Evolutionary conservation across 2,888 invertebrate genomes (phyloP), one percentile per base, ranked within the genome.

Genomic region (Amphipyra tragopoginis): DNA sequence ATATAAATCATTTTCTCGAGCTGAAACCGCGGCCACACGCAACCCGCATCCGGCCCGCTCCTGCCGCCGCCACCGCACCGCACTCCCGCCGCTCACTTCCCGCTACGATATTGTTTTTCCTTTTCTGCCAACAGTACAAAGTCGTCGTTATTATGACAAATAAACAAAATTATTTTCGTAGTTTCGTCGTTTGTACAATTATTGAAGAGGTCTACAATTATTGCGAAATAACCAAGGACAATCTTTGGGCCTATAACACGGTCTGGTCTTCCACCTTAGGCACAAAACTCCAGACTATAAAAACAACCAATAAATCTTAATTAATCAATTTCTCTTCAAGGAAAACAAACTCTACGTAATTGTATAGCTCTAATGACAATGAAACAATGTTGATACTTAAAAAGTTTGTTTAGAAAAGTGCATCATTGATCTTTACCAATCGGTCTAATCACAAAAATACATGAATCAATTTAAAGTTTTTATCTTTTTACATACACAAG

Each of bases 1-100:
- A 93, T 93, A 93, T 93, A 93, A 93, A 94, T 93, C 93, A 94
- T 94, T 93, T 93, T 93, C 92, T 85, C 89, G 85, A 84, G 87
- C 85, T 85, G 83, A 86, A 82, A 87, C 88, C 85, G 88, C 87
- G 90, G 83, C 84, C 87, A 86, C 90, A 87, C 87, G 84, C 86
- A 84, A 82, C 78, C 84, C 82, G 77, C 76, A 75, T 75, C 75
- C 81, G 78, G 74, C 75, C 80, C 66, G 63, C 54, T 49, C 59
- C 59, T 60, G 45, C 57, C 54, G 21, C 21, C 48, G 54, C 72
- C 69, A 48, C 62, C 64, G 47, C 61, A 29, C 72, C 71, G 56
- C 58, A 57, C 64, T 13, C 45, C 54, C 56, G 44, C 57, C 53
- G 40, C 62, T 40, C 51, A 34, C 47, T 68, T 53, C 58, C 68